These are phyloP conservation scores for Aphrophora alni DNA, from an alignment of 2,888 invertebrate species.

Conservation along the genomic window DNA sequence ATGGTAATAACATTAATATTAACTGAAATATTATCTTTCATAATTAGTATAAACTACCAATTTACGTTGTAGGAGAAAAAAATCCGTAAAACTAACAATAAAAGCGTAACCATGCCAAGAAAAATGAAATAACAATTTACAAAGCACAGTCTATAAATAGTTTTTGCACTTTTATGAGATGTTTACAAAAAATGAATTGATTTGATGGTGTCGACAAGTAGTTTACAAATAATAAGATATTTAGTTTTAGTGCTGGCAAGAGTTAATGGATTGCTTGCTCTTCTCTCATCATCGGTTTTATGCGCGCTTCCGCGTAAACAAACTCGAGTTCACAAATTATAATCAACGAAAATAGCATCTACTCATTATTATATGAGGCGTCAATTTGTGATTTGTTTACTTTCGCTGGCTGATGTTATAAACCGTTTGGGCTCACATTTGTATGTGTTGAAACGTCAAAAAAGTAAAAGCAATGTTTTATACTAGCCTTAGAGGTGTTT, in stretches of 20 bases:
- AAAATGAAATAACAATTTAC: background rate
- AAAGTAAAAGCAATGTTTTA: background rate
- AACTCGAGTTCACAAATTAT: background rate
- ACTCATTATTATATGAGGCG: conserved; percentile 6
- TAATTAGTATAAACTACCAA: no score
- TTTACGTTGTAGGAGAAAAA: no score
- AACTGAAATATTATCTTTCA: no score
- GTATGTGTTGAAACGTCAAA: conserved; percentile 6
- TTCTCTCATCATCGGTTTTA: background rate
- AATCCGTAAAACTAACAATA: no score
- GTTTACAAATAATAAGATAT: conserved; percentile 2
- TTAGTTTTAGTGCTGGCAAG: background rate
- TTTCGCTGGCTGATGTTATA: background rate
- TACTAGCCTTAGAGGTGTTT: background rate
- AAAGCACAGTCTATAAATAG: background rate
- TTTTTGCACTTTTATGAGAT: background rate
- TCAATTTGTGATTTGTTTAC: conserved; percentile 6
- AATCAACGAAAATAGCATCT: background rate
- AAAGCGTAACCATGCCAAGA: no score
- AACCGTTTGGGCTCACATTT: background rate
- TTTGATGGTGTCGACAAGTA: background rate
- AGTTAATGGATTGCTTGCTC: background rate
- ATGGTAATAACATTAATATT: no score
- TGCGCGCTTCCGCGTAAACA: conserved; percentile 4
- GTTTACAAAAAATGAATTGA: background rate